These are phyloP conservation scores for Heptranchias perlo DNA, from an alignment of 2,113 vertebrate species.

Conservation along the genomic window DNA sequence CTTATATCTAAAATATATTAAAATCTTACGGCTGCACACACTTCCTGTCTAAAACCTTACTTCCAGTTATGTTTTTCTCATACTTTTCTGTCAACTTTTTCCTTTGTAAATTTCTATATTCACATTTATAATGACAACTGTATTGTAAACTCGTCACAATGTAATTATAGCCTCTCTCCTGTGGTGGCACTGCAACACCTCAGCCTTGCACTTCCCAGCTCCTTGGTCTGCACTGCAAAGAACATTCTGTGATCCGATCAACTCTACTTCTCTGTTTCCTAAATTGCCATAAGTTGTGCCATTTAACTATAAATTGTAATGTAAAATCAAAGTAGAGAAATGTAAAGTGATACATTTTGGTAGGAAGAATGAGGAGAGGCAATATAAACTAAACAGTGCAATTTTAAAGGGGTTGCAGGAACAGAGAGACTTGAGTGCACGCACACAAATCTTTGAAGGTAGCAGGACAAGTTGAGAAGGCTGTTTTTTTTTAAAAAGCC, in stretches of 20 bases:
- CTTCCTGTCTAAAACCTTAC: background rate
- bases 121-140: background rate
- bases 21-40: background rate
- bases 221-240: background rate
- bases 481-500: no score
- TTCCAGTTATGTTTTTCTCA: background rate
- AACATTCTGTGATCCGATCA: background rate
- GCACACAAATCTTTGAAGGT: no score
- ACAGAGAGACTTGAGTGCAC: no score
- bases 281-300: background rate
- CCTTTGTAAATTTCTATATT: background rate
- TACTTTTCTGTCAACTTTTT: background rate
- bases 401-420: no score
- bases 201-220: background rate
- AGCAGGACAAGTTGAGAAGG: no score
- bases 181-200: background rate
- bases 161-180: background rate
- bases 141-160: background rate
- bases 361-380: no score
- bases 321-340: background rate
- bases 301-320: background rate
- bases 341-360: no score
- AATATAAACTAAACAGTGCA: no score
- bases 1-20: background rate
- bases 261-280: background rate